These are phyloP conservation scores for Sprattus sprattus DNA, from an alignment of 2,113 vertebrate species.

Conservation along the genomic window DNA sequence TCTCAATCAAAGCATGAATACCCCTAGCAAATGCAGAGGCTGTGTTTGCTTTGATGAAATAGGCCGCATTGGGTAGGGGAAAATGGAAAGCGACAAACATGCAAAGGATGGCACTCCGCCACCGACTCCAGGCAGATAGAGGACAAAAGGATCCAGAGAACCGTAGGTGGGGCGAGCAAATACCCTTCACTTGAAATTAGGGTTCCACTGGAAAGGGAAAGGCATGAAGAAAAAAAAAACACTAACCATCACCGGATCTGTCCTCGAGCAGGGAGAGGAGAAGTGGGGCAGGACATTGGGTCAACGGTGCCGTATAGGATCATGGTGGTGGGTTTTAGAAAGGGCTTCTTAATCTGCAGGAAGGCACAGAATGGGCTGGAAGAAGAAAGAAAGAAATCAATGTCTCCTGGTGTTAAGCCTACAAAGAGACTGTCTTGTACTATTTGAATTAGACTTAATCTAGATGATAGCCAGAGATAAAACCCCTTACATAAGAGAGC, in stretches of 20 bases:
- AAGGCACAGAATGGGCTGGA: not conserved
- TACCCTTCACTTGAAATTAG: not conserved
- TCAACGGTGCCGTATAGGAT: not conserved
- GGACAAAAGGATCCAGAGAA: slow-evolving; percentile 27
- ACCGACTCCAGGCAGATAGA: slow-evolving; percentile 45
- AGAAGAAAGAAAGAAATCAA: not conserved
- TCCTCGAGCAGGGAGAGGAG: not conserved
- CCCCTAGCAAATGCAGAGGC: not conserved
- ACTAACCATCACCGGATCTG: not conserved
- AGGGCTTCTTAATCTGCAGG: not conserved
- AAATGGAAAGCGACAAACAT: slow-evolving; percentile 32
- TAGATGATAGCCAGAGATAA: not conserved
- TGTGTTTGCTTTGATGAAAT: not conserved
- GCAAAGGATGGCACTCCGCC: slow-evolving; percentile 20
- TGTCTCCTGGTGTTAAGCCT: not conserved
- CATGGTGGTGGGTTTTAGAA: not conserved
- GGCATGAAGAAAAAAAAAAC: not conserved
- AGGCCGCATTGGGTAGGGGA: not conserved
- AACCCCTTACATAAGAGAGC: not conserved
- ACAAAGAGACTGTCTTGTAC: not conserved
- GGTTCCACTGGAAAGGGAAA: not conserved
- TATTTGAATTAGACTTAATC: not conserved
- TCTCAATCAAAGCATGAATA: not conserved
- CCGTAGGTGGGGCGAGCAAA: slow-evolving; percentile 2
- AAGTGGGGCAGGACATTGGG: no score